Percentiles rank a stretch among this genome's conserved stretches.
Conservation (phyloP, 2,888 invertebrate genomes). For the Tetanocera ferruginea region DNA sequence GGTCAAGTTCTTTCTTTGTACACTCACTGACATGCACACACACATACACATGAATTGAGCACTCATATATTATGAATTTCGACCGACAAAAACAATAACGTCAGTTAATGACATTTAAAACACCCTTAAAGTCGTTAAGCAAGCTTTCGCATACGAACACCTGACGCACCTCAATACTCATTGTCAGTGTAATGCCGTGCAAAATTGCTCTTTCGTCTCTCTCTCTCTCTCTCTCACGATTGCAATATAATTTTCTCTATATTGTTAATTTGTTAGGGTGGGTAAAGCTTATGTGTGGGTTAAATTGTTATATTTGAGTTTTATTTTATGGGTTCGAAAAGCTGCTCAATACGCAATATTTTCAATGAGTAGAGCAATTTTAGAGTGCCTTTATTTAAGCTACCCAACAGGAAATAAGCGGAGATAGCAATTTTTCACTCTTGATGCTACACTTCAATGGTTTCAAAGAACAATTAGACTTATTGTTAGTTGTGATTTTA, state of each 20-base stretch:
- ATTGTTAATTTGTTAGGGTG: neutral
- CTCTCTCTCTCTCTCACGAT: neutral
- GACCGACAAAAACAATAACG: neutral
- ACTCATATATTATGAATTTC: slow-evolving; percentile 11
- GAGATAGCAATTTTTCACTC: too few relatives aligned
- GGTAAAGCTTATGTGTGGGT: too few relatives aligned
- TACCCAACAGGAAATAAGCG: too few relatives aligned
- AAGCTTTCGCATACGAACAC: neutral
- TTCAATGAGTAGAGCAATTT: too few relatives aligned
- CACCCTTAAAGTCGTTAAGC: neutral
- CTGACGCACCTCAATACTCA: neutral
- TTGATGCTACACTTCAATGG: too few relatives aligned
- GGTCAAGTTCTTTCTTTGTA: neutral
- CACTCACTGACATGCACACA: neutral
- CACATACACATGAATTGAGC: slow-evolving; percentile 1
- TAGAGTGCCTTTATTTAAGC: too few relatives aligned
- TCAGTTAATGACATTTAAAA: slow-evolving; percentile 30
- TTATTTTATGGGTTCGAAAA: too few relatives aligned
- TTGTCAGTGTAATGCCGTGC: neutral
- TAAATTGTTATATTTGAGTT: too few relatives aligned
- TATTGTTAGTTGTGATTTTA: too few relatives aligned
- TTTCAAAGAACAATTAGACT: too few relatives aligned
- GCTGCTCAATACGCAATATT: too few relatives aligned
- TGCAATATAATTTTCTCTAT: neutral
- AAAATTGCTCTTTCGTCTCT: too few relatives aligned